These are phyloP conservation scores for Nemapogon koenigi DNA, from an alignment of 2,888 invertebrate species.

Conservation along the genomic window DNA sequence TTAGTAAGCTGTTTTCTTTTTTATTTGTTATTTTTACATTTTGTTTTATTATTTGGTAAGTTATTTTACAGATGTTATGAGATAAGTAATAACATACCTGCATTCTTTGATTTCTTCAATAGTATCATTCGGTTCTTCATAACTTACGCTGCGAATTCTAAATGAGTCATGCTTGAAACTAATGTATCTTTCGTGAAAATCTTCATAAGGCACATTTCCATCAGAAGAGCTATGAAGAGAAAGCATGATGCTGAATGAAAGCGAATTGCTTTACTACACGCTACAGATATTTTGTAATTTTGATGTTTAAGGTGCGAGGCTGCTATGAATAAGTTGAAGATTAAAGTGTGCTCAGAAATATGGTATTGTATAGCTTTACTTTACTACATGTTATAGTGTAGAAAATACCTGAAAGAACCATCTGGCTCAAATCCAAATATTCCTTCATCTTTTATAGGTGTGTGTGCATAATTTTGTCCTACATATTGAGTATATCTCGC, in stretches of 20 bases:
- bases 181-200: conserved; percentile 82
- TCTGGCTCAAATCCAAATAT: conserved; percentile 61
- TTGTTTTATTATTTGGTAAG: conserved; percentile 13
- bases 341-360: no score
- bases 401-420: conserved; percentile 52
- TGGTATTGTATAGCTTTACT: not conserved
- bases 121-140: conserved; percentile 66
- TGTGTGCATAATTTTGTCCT: conserved; percentile 58
- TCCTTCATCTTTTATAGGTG: conserved; percentile 66
- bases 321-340: no score
- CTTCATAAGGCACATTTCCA: conserved; percentile 69
- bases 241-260: conserved; percentile 43
- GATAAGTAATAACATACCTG: not conserved
- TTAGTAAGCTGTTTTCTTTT: no score
- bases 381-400: not conserved
- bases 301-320: not conserved
- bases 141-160: conserved; percentile 76
- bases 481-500: conserved; percentile 48
- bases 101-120: conserved; percentile 24
- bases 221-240: conserved; percentile 64
- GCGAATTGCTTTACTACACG: conserved; percentile 17
- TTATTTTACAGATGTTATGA: not conserved
- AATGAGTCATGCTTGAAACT: conserved; percentile 75
- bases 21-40: no score
- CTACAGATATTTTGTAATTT: not conserved